A percentile compares a stretch with the other conserved stretches of the same genome.
Conservation (phyloP, 2,113 vertebrate species). For the Mastomys coucha region DNA sequence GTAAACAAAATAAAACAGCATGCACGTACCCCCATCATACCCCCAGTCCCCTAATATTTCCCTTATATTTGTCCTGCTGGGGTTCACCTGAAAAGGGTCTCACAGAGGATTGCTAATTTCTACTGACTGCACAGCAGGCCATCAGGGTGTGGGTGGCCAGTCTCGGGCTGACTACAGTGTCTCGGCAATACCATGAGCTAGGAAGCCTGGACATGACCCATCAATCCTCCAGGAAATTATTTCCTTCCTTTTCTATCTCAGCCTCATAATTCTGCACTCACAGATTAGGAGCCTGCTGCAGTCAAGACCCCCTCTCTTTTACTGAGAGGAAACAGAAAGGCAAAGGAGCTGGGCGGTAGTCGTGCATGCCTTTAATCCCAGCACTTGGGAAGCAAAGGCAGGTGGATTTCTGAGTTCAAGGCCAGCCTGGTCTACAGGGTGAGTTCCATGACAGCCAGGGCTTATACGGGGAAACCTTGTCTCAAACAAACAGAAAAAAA, state of each 20-base stretch:
- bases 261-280: not conserved
- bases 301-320: not conserved
- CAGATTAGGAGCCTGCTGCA: accelerated
- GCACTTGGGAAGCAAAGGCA: no score
- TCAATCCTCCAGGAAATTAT: not conserved
- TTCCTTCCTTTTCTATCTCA: not conserved
- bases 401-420: no score
- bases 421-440: no score
- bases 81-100: not conserved
- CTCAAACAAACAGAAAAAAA: no score
- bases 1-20: not conserved
- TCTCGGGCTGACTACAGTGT: not conserved
- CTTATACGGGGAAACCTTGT: no score
- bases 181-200: accelerated
- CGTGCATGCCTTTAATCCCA: no score
- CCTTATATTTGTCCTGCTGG: no score
- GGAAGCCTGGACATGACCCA: not conserved
- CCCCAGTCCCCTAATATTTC: accelerated
- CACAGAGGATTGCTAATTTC: not conserved
- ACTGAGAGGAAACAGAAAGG: not conserved
- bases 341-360: no score
- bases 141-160: not conserved
- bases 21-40: not conserved
- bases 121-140: accelerated
- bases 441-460: no score